A percentile compares a stretch with the other conserved stretches of the same genome.
phyloP scores from a whole-genome alignment of 1,140 invertebrate species.

The Phymorhynchus buccinoides region DNA sequence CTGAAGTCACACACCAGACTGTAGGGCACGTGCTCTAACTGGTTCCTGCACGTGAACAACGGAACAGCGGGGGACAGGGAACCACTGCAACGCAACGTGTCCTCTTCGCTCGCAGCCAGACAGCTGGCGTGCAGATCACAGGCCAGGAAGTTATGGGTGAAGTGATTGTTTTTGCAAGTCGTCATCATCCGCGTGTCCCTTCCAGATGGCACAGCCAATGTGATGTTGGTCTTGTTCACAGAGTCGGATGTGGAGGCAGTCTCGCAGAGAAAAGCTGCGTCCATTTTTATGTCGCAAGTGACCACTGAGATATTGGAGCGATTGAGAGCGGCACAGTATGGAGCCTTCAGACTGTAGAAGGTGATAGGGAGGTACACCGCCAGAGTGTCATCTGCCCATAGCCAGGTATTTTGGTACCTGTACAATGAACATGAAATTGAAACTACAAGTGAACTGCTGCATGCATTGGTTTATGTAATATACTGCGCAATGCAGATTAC shows the following conservation, averaged over 20 bases:
- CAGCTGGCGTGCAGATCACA: neutral
- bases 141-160: conserved; percentile 9
- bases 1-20: conserved; percentile 25
- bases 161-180: neutral
- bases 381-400: no score
- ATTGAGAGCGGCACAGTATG: no score
- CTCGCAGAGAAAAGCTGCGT: neutral
- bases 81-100: neutral
- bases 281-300: neutral
- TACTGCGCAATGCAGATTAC: no score
- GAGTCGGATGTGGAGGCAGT: neutral
- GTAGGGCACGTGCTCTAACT: neutral
- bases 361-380: no score
- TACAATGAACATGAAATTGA: no score
- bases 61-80: neutral
- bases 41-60: neutral
- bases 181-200: neutral
- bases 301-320: no score
- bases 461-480: no score
- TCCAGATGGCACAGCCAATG: neutral
- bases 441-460: no score
- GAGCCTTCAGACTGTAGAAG: no score
- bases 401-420: no score
- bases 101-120: neutral
- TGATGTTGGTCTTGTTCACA: neutral